Evolutionary conservation across 1,140 invertebrate genomes (phyloP).

Genomic region (Yoshiicerus persimilis): DNA sequence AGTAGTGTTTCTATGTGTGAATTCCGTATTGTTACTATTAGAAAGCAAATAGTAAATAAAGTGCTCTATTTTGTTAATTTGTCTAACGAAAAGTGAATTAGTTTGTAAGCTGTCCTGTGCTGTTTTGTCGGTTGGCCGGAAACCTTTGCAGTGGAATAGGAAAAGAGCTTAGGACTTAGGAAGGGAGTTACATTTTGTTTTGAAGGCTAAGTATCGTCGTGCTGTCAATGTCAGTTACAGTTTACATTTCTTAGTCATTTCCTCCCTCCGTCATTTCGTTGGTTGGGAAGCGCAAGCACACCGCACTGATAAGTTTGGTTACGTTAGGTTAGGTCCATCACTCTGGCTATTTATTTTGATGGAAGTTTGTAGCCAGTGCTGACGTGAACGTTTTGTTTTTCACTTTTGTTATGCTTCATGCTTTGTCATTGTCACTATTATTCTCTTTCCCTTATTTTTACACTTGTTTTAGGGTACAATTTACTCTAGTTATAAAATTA

Average conservation of each 20-base stretch:
- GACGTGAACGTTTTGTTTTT: background rate
- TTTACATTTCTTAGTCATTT: conserved; percentile 18
- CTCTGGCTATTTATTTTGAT: background rate
- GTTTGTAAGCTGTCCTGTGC: background rate
- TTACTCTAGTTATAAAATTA: background rate
- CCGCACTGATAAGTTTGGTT: background rate
- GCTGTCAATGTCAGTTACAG: background rate
- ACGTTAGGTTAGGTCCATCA: background rate
- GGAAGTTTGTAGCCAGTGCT: background rate
- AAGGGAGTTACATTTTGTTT: background rate
- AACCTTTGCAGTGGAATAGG: background rate
- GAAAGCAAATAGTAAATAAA: background rate
- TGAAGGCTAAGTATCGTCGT: background rate
- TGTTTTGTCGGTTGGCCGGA: background rate
- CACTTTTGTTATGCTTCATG: background rate
- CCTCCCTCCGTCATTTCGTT: background rate
- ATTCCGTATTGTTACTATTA: background rate
- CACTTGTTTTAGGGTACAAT: background rate
- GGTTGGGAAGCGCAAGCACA: background rate
- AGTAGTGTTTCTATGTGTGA: background rate
- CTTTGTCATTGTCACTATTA: background rate
- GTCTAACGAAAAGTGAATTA: background rate
- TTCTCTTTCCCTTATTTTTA: background rate
- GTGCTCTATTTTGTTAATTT: background rate
- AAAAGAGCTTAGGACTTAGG: background rate